phyloP scores from a whole-genome alignment of 1,140 invertebrate species.

The Ectropis grisescens region DNA sequence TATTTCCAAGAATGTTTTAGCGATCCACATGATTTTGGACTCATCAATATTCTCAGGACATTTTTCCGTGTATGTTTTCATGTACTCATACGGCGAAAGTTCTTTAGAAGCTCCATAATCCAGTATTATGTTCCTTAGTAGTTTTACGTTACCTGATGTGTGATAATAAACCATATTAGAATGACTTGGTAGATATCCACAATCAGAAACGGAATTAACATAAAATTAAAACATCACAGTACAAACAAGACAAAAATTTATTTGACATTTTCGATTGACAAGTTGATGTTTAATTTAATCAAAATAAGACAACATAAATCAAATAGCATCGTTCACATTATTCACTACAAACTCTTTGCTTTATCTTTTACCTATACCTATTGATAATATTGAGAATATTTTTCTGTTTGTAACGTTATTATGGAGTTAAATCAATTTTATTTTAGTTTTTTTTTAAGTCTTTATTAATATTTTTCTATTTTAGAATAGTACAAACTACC shows the following conservation, averaged over 20 bases:
- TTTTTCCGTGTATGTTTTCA: constrained; percentile 45
- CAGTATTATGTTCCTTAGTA: constrained; percentile 35
- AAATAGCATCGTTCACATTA: too few relatives aligned
- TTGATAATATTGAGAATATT: too few relatives aligned
- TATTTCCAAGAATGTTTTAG: constrained; percentile 42
- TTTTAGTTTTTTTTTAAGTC: too few relatives aligned
- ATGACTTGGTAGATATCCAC: constrained; percentile 10
- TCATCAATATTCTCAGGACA: constrained; percentile 35
- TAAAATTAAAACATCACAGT: constrained; percentile 26
- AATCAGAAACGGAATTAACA: constrained; percentile 18
- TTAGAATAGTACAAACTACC: too few relatives aligned
- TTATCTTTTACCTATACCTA: too few relatives aligned
- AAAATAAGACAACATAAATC: too few relatives aligned
- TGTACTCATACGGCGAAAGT: constrained; percentile 42
- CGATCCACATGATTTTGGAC: constrained; percentile 45
- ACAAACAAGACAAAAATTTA: constrained; percentile 30
- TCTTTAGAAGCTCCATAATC: constrained; percentile 30
- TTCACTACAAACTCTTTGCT: too few relatives aligned
- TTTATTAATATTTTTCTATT: too few relatives aligned
- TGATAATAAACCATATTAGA: constrained; percentile 49
- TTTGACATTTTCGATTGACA: constrained; percentile 15
- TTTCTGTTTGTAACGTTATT: too few relatives aligned
- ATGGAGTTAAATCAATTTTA: too few relatives aligned
- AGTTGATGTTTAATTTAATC: too few relatives aligned
- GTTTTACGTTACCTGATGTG: constrained; percentile 47